Evolutionary conservation across 2,888 invertebrate species (phyloP).

Genomic region (Acronicta leporina): DNA sequence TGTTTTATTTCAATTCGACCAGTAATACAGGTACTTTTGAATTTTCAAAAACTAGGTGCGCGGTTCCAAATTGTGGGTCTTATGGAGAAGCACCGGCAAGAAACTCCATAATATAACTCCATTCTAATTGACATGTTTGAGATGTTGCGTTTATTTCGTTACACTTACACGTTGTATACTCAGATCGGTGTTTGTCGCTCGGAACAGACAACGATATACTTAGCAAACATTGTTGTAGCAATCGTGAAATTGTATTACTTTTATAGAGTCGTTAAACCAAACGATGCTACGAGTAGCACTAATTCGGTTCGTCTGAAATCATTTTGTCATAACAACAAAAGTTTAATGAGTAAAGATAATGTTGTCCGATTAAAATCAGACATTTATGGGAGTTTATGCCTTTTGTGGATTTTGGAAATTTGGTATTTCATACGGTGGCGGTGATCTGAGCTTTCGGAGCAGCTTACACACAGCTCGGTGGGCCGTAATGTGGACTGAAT

Average conservation of each 20-base stretch:
- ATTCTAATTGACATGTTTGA: too few relatives aligned
- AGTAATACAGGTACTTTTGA: too few relatives aligned
- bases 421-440: constrained; percentile 11
- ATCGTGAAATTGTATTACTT: constrained; percentile 25
- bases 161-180: too few relatives aligned
- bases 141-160: too few relatives aligned
- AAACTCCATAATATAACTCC: too few relatives aligned
- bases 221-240: constrained; percentile 5
- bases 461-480: constrained; percentile 7
- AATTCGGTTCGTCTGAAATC: constrained; percentile 15
- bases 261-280: constrained; percentile 15
- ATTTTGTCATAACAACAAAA: constrained; percentile 9
- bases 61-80: too few relatives aligned
- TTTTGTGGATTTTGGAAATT: constrained; percentile 17
- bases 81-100: too few relatives aligned
- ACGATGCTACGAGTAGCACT: constrained; percentile 18
- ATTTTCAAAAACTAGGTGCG: too few relatives aligned
- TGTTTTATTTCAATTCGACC: too few relatives aligned
- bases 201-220: constrained; percentile 11
- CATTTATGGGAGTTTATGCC: too few relatives aligned
- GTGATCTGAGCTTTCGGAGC: neutral
- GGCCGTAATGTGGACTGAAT: constrained; percentile 7
- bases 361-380: too few relatives aligned
- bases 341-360: neutral
- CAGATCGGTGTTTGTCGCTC: constrained; percentile 8